A percentile compares a stretch with the other conserved stretches of the same genome.
phyloP scores from a whole-genome alignment of 2,888 invertebrate genomes.

The Leptopilina syphax region DNA sequence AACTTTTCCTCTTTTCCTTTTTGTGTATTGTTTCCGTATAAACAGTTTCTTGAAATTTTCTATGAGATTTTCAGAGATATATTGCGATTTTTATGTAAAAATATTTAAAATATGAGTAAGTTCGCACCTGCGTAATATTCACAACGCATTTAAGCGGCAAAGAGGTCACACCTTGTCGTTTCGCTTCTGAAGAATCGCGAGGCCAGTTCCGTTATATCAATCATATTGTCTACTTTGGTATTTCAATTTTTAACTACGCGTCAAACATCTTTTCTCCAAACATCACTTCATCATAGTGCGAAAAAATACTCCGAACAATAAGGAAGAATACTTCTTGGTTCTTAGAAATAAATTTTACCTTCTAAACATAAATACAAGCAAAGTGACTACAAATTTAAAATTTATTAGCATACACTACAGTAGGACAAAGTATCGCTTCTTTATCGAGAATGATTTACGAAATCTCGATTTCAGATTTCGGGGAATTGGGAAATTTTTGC shows the following conservation, averaged over 20 bases:
- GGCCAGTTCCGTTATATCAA: slow-evolving; percentile 59
- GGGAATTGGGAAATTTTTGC: too few species aligned
- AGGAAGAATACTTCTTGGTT: too few species aligned
- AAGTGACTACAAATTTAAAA: too few species aligned
- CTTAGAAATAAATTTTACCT: too few species aligned
- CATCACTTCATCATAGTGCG: neutral
- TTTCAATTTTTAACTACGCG: slow-evolving; percentile 63
- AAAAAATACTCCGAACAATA: too few species aligned
- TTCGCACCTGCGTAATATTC: slow-evolving; percentile 22
- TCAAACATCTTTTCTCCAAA: slow-evolving; percentile 43
- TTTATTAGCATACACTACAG: too few species aligned
- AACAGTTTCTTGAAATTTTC: neutral
- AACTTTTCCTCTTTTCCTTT: too few species aligned
- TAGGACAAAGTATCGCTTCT: too few species aligned
- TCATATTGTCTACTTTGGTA: slow-evolving; percentile 53
- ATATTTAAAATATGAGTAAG: neutral
- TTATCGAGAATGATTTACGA: too few species aligned
- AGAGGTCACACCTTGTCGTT: slow-evolving; percentile 58
- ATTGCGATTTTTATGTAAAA: slow-evolving; percentile 1
- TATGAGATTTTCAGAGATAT: neutral
- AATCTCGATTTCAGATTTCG: too few species aligned
- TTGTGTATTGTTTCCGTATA: too few species aligned
- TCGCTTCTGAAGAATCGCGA: slow-evolving; percentile 46
- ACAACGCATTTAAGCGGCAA: slow-evolving; percentile 53
- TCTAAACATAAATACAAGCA: too few species aligned